A percentile compares a stretch with the other conserved stretches of the same genome.
Conservation (phyloP, 2,113 vertebrate genomes). For the Synodontis membranacea region DNA sequence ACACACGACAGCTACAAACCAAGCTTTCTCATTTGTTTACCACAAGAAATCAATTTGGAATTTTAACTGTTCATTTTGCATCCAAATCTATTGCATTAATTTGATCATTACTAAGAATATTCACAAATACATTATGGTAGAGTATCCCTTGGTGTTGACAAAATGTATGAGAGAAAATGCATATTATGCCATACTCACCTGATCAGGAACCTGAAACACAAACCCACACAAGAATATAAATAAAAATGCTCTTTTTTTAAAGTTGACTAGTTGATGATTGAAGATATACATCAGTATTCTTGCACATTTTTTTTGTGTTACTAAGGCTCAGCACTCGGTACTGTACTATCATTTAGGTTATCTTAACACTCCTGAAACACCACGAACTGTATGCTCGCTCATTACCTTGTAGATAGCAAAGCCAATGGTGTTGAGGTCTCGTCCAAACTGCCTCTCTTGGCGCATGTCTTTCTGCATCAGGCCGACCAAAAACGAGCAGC, state of each 20-base stretch:
- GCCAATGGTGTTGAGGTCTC: conserved; percentile 68
- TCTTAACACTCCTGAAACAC: neutral
- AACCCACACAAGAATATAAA: conserved; percentile 21
- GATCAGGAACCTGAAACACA: conserved; percentile 64
- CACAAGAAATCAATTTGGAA: neutral
- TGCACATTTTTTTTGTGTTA: neutral
- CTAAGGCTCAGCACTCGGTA: neutral
- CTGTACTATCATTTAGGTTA: no score
- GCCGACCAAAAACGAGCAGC: conserved; percentile 68
- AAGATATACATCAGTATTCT: neutral
- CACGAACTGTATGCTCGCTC: neutral
- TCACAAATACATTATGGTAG: neutral
- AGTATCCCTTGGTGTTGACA: neutral
- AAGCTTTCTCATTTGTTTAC: neutral
- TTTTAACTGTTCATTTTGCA: neutral
- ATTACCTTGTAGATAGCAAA: conserved; percentile 69
- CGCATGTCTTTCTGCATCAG: conserved; percentile 73
- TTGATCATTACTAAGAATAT: neutral
- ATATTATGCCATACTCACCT: conserved; percentile 55
- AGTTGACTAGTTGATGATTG: neutral
- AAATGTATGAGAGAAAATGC: neutral
- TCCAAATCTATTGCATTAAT: neutral
- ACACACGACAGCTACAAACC: neutral
- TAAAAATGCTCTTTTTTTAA: neutral
- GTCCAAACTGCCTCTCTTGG: conserved; percentile 60